Base-by-base conservation (phyloP, 2,888 invertebrate species). In the Dromius quadrimaculatus region DNA sequence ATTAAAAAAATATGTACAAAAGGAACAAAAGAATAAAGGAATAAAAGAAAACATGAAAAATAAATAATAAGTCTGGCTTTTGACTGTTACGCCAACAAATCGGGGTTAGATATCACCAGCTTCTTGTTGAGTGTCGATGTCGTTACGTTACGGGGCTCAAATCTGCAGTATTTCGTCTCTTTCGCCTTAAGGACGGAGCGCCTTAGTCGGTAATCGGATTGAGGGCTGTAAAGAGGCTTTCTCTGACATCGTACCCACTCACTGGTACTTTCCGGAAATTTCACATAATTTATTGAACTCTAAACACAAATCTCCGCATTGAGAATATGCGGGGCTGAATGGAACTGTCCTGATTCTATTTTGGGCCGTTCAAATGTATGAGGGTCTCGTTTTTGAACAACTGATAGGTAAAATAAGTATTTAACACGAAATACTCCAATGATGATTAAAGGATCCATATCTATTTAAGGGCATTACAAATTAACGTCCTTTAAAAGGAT, bases 161-260 rank as follows among this genome's bases (percentile, higher is more conserved):
- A 43, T 45, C 63, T 57, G 54, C 36, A 41, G 54, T 20, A 23
- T 45, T 43, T 43, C 61, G 59, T n/a, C 9, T n/a, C n/a, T n/a
- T 8, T 22, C 19, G 23, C 38, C 41, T 19, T 36, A 15, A 11
- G 20, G 38, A 19, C 19, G 59, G 13, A 57, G 57, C 66, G 54
- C 54, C 66, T 66, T 66, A 66, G 38, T 50, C 57, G 22, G 66
- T 66, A 66, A 66, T 66, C 66, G 66, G 66, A 66, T 66, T 66
- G 66, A 38, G 66, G 57, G 54, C 54, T 66, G 66, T 66, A 66
- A 66, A 66, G 66, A 66, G 66, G 66, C 66, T 66, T 66, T 66
- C 38, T 57, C 38, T 66, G 66, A 66, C 66, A 66, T 54, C 54
- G 66, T 11, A 36, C 41, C 41, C 22, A 13, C 11, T 41, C 63